Evolutionary conservation across 1,140 invertebrate species (phyloP).

Genomic region (Acromyrmex echinatior): DNA sequence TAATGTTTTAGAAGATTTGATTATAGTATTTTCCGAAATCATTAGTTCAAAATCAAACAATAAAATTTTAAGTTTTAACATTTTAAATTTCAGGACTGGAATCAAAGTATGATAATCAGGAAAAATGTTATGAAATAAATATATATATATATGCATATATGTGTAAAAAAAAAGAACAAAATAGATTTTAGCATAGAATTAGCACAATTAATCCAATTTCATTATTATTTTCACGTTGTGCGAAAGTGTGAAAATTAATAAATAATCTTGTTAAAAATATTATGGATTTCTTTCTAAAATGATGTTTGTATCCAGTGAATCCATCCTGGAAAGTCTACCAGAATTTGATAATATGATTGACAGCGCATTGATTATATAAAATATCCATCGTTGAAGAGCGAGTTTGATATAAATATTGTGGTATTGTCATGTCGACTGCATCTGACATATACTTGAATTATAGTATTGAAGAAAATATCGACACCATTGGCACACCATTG

Average conservation of each 20-base stretch:
- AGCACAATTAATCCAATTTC: slow-evolving; percentile 21
- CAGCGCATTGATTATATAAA: slow-evolving; percentile 51
- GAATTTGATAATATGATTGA: slow-evolving; percentile 69
- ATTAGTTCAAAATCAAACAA: slow-evolving; percentile 30
- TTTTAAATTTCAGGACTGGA: slow-evolving; percentile 39
- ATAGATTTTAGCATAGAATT: slow-evolving; percentile 32
- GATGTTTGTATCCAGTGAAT: slow-evolving; percentile 65
- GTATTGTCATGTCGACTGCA: slow-evolving; percentile 14
- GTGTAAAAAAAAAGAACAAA: slow-evolving; percentile 9
- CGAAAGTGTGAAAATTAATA: slow-evolving; percentile 41
- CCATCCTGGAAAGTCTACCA: slow-evolving; percentile 82
- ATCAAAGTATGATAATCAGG: slow-evolving; percentile 47
- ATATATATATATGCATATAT: slow-evolving; percentile 57
- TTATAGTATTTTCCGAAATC: slow-evolving; percentile 35
- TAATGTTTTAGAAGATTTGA: slow-evolving; percentile 37
- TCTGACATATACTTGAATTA: slow-evolving; percentile 15
- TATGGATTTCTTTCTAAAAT: slow-evolving; percentile 32
- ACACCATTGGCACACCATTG: neutral
- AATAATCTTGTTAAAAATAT: slow-evolving; percentile 29
- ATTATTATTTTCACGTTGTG: slow-evolving; percentile 38
- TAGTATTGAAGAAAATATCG: slow-evolving; percentile 25
- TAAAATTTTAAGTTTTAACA: slow-evolving; percentile 39
- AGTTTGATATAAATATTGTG: slow-evolving; percentile 32
- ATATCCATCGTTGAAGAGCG: slow-evolving; percentile 38
- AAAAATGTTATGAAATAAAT: slow-evolving; percentile 39